A percentile compares a stretch with the other conserved stretches of the same genome.
Evolutionary conservation across 2,113 vertebrate genomes (phyloP).

Genomic region (Anolis carolinensis): DNA sequence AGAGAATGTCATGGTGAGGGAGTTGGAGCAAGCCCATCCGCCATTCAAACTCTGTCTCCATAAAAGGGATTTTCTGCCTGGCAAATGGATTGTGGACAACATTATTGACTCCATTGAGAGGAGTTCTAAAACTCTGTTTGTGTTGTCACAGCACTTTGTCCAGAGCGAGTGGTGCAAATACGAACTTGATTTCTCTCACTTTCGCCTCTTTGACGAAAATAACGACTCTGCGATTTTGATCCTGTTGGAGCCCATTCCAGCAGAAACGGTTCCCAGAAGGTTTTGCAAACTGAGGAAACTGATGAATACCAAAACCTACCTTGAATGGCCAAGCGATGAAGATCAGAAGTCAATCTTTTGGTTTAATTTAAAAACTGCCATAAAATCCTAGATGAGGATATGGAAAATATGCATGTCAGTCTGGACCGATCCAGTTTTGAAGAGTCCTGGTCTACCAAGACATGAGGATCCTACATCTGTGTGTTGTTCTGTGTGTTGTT

Average conservation of each 20-base stretch:
- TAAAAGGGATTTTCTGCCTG: constrained; percentile 88
- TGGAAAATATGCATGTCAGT: no score
- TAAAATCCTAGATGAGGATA: no score
- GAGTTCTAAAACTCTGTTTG: constrained; percentile 85
- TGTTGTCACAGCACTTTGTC: constrained; percentile 89
- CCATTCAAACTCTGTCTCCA: constrained; percentile 86
- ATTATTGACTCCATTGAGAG: constrained; percentile 88
- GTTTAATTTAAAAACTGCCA: no score
- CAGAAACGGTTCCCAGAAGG: constrained; percentile 83
- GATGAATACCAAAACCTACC: no score
- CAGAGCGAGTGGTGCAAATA: constrained; percentile 94
- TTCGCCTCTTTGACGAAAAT: constrained; percentile 87
- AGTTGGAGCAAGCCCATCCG: constrained; percentile 79
- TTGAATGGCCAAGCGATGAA: no score
- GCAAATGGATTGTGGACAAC: constrained; percentile 90
- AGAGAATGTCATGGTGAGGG: constrained; percentile 83
- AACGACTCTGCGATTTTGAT: constrained; percentile 80
- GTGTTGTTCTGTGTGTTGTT: no score
- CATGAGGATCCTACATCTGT: no score
- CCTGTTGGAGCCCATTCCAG: constrained; percentile 86
- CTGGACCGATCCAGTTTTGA: no score
- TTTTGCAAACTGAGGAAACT: constrained; percentile 77
- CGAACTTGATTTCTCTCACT: constrained; percentile 92
- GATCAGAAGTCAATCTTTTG: no score
- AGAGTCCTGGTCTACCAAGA: no score